Evolutionary conservation across 2,888 invertebrate species (phyloP).

Genomic region (Halictus ligatus): DNA sequence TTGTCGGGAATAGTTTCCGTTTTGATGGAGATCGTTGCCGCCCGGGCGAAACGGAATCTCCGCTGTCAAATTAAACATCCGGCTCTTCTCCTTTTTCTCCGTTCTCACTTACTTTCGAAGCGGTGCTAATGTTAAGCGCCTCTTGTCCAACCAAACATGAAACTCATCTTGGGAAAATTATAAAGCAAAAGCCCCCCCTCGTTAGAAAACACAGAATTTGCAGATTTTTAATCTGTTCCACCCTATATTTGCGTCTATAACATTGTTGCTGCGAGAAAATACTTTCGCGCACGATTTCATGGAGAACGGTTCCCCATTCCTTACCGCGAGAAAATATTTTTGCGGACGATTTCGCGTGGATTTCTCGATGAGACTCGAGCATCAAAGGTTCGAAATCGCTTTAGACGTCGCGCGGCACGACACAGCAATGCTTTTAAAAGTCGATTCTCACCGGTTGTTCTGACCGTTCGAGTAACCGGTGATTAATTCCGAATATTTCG

Average conservation of each 20-base stretch:
- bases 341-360: background rate
- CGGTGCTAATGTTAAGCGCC: background rate
- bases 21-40: conserved; percentile 56
- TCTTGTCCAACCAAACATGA: background rate
- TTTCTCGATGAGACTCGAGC: background rate
- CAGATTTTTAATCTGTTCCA: too few species aligned
- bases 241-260: too few species aligned
- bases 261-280: too few species aligned
- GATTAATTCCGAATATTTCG: background rate
- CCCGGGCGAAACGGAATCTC: conserved; percentile 55
- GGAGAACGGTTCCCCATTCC: background rate
- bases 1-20: conserved; percentile 49
- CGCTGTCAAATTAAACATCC: conserved; percentile 48
- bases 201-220: too few species aligned
- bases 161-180: background rate
- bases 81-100: background rate
- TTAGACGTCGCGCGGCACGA: background rate
- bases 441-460: background rate
- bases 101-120: background rate
- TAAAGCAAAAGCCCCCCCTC: too few species aligned
- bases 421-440: background rate
- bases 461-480: background rate
- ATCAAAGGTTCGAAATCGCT: background rate
- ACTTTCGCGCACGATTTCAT: background rate
- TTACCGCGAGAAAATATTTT: background rate